phyloP scores from a whole-genome alignment of 2,888 invertebrate genomes.

The Tetragnatha montana region DNA sequence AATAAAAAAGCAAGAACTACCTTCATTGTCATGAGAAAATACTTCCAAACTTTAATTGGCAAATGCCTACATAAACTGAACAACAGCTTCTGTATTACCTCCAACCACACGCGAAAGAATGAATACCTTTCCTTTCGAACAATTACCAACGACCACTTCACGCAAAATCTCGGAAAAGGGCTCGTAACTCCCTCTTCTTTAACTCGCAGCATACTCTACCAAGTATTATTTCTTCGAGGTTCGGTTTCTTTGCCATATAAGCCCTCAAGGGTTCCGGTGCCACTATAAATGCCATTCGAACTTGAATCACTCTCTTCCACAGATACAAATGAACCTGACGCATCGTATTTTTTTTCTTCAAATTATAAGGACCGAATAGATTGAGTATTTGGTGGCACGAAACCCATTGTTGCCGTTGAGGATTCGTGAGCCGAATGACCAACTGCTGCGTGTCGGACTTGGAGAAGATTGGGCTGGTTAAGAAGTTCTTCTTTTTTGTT shows the following conservation, averaged over 20 bases:
- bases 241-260: background rate
- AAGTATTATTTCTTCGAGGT: background rate
- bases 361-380: slow-evolving; percentile 1
- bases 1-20: too few relatives aligned
- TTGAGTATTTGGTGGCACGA: slow-evolving; percentile 24
- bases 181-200: background rate
- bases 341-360: background rate
- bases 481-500: background rate
- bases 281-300: background rate
- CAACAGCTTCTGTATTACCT: too few relatives aligned
- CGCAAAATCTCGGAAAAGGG: background rate
- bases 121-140: too few relatives aligned
- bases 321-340: slow-evolving; percentile 1
- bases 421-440: slow-evolving; percentile 38
- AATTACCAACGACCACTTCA: background rate
- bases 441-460: slow-evolving; percentile 10
- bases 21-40: too few relatives aligned
- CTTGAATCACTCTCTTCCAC: background rate
- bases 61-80: too few relatives aligned
- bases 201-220: background rate
- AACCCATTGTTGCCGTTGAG: slow-evolving; percentile 22
- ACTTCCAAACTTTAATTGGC: too few relatives aligned
- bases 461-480: background rate
- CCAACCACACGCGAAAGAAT: too few relatives aligned
- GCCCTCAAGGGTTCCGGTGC: background rate